phyloP scores from a whole-genome alignment of 2,797 vertebrate genomes.

The Enteromius radiatus region DNA sequence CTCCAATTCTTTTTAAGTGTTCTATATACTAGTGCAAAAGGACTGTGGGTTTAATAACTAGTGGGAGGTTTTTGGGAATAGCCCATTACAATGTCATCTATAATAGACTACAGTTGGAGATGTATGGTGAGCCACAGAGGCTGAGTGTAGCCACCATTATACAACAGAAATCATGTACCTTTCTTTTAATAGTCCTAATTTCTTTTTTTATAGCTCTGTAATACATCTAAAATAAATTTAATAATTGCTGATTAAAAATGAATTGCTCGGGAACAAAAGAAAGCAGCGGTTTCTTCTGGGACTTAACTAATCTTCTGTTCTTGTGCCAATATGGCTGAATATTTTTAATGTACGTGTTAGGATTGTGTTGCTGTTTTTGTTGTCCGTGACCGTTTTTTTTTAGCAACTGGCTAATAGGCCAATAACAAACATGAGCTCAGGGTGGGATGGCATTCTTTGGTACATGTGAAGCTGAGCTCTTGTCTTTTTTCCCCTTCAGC shows the following conservation, averaged over 20 bases:
- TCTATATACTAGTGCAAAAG: constrained; percentile 17
- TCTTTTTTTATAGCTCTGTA: constrained; percentile 20
- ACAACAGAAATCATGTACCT: constrained; percentile 32
- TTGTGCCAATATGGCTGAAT: constrained; percentile 5
- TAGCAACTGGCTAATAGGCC: constrained; percentile 48
- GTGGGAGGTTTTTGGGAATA: constrained; percentile 11
- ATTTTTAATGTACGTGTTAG: constrained; percentile 62
- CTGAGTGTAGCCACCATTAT: neutral
- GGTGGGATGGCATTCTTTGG: constrained; percentile 22
- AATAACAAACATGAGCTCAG: constrained; percentile 19
- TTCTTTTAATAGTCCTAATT: constrained; percentile 40
- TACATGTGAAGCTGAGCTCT: neutral
- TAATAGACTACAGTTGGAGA: constrained; percentile 30
- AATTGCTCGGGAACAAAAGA: constrained; percentile 30
- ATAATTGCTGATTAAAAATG: constrained; percentile 45
- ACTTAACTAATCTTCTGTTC: constrained; percentile 40
- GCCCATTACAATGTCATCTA: constrained; percentile 38
- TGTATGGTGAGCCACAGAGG: constrained; percentile 21
- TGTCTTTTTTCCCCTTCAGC: constrained; percentile 44
- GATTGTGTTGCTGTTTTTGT: constrained; percentile 66
- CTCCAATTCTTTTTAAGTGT: constrained; percentile 27
- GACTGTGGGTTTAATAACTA: constrained; percentile 41
- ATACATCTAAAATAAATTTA: constrained; percentile 38
- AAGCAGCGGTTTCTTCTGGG: neutral
- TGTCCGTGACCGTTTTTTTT: constrained; percentile 73